Evolutionary conservation across 2,888 invertebrate genomes (phyloP).

Genomic region (Plagodis pulveraria): DNA sequence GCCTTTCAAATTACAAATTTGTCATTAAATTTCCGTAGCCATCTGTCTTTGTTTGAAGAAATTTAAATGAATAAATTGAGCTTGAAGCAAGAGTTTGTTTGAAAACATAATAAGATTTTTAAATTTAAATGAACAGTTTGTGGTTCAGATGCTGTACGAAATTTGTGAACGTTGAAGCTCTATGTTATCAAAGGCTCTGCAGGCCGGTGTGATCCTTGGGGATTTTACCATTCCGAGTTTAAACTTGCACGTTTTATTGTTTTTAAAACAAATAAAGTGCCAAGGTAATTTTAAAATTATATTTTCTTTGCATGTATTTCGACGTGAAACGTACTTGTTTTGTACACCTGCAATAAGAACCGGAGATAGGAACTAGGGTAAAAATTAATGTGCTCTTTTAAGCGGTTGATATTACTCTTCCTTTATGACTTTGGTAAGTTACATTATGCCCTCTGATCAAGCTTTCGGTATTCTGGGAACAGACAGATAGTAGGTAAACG

Average conservation of each 20-base stretch:
- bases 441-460: too few species aligned
- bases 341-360: too few species aligned
- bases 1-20: conserved; percentile 31
- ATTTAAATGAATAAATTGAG: conserved; percentile 49
- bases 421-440: too few species aligned
- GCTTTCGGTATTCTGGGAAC: too few species aligned
- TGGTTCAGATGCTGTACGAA: conserved; percentile 49
- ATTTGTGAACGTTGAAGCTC: conserved; percentile 51
- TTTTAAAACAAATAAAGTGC: conserved; percentile 27
- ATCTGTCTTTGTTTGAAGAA: conserved; percentile 43
- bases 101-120: conserved; percentile 57
- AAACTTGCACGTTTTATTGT: conserved; percentile 55
- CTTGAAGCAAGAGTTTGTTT: conserved; percentile 47
- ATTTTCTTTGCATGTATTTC: conserved; percentile 12
- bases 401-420: too few species aligned
- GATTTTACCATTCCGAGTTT: conserved; percentile 56
- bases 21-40: conserved; percentile 34
- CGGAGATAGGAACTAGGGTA: too few species aligned
- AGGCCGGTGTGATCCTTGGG: conserved; percentile 54
- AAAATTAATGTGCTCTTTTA: too few species aligned
- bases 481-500: too few species aligned
- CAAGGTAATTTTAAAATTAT: conserved; percentile 14
- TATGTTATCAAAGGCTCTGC: conserved; percentile 64
- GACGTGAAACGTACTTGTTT: too few species aligned
- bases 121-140: conserved; percentile 58